Base-by-base conservation (phyloP, 1,140 invertebrate species). In the Zaprionus vittiger region DNA sequence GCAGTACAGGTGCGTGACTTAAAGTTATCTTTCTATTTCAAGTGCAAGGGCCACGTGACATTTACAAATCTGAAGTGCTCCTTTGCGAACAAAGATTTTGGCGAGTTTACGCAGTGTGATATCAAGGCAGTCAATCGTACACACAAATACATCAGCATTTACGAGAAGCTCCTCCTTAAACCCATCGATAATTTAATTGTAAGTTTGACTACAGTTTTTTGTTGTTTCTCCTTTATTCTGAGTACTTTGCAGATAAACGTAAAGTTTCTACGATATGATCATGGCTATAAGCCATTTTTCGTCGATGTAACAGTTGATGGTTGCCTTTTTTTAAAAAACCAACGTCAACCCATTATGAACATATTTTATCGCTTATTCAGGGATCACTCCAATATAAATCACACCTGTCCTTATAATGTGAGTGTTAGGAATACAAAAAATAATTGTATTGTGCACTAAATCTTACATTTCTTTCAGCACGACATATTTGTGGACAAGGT, bases 121-220 rank as follows among this genome's bases (percentile, higher is more conserved):
- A 83, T 83, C 4, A 83, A 83, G 44, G 73, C 80, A 0, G 55
- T 83, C 0, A 83, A 72, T 55, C 54, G 69, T n/a, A 72, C 60
- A 1, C 69, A 72, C 28, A 72, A 72, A 56, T 72, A 72, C 20
- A 24, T 72, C 5, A 20, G 34, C 22, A 4, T 63, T 1, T 56
- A 56, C 22, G 7, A 24, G 0, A 72, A 64, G n/a, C 5, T 68
- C 9, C 5, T n/a, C 17, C n/a, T 34, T 15, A 17, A 31, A 49
- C 66, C 66, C 1, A n/a, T 68, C 1, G 44, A 68, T 52, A 60
- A 68, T 60, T 1, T 41, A 15, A 41, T 9, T 14, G 38, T 41
- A 15, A 41, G 38, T 41, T 14, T 9, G 1, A n/a, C 4, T 14
- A 5, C 15, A 5, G 38, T n/a, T 41, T 12, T 3, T 41, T 14